A percentile compares a stretch with the other conserved stretches of the same genome.
Conservation (phyloP, 2,888 invertebrate genomes). For the Eilema caniola region DNA sequence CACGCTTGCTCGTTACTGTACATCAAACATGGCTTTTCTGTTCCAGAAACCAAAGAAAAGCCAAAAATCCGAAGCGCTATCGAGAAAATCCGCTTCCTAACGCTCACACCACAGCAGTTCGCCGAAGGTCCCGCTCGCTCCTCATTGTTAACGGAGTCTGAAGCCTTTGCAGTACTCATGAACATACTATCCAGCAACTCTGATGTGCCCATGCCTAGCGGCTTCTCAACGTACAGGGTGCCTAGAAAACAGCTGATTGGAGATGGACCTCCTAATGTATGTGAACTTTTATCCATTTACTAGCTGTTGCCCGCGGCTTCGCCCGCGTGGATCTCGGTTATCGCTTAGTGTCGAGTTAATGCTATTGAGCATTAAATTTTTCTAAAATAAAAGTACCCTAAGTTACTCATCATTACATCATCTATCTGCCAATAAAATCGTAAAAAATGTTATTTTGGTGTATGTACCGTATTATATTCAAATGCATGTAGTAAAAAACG, state of each 20-base stretch:
- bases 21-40: neutral
- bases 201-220: conserved; percentile 90
- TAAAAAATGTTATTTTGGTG: no score
- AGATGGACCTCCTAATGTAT: conserved; percentile 65
- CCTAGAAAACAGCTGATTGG: conserved; percentile 79
- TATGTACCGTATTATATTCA: no score
- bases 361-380: no score
- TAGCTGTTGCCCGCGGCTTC: no score
- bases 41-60: conserved; percentile 65
- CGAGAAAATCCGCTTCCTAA: conserved; percentile 93
- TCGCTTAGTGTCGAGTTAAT: no score
- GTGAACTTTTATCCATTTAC: conserved; percentile 27
- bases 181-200: conserved; percentile 91
- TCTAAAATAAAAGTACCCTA: no score
- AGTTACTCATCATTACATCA: no score
- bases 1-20: no score
- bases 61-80: conserved; percentile 88
- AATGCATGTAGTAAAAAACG: no score
- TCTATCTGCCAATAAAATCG: no score
- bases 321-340: no score
- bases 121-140: conserved; percentile 94
- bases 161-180: conserved; percentile 93
- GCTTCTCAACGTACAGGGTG: conserved; percentile 88
- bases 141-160: conserved; percentile 90
- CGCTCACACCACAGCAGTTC: conserved; percentile 93